Evolutionary conservation across 2,113 vertebrate genomes (phyloP).

Genomic region (Rhodinocichla rosea): DNA sequence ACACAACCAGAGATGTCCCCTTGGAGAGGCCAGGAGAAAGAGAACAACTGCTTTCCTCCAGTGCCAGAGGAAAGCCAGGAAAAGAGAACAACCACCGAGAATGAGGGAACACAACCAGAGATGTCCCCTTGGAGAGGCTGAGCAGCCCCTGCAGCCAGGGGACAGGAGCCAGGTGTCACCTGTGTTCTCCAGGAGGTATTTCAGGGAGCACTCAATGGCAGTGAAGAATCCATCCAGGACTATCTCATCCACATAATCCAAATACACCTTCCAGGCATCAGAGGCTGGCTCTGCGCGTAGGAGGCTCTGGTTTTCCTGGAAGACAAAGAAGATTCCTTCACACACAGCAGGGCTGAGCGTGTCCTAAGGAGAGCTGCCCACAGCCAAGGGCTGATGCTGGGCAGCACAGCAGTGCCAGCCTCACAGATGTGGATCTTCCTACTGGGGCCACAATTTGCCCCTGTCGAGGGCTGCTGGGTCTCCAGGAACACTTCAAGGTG

Average conservation of each 20-base stretch:
- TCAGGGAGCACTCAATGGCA: slow-evolving; percentile 85
- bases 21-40: background rate
- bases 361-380: background rate
- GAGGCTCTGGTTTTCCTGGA: slow-evolving; percentile 83
- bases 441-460: rapidly evolving
- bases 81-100: background rate
- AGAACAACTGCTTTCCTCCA: background rate
- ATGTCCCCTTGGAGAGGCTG: background rate
- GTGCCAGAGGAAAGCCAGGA: background rate
- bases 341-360: background rate
- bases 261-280: slow-evolving; percentile 82
- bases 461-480: background rate
- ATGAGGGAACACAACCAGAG: background rate
- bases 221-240: slow-evolving; percentile 87
- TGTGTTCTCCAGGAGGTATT: slow-evolving; percentile 88
- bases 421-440: rapidly evolving
- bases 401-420: background rate
- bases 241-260: slow-evolving; percentile 88
- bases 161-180: slow-evolving; percentile 65
- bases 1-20: background rate
- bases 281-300: slow-evolving; percentile 78
- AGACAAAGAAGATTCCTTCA: background rate
- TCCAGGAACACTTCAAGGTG: background rate
- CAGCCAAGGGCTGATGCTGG: background rate
- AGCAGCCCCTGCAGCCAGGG: background rate